Evolutionary conservation across 2,797 vertebrate genomes (phyloP).

Genomic region (Eleutherodactylus coqui): DNA sequence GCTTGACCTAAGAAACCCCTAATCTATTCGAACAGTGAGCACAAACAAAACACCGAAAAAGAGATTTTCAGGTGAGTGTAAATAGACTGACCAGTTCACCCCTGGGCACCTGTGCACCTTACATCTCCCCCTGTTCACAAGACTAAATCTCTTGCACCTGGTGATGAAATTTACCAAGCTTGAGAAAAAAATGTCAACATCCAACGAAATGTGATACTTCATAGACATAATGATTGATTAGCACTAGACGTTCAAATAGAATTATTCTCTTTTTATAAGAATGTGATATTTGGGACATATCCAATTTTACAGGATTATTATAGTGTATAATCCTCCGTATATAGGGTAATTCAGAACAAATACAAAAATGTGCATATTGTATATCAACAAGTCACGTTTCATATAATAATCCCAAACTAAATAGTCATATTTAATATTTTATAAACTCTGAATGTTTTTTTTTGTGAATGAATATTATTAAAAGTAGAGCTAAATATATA

Average conservation of each 20-base stretch:
- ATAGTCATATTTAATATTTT: background rate
- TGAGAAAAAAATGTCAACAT: background rate
- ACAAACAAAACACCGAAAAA: slow-evolving; percentile 15
- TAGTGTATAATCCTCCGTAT: background rate
- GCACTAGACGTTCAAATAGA: background rate
- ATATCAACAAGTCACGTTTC: background rate
- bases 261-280: background rate
- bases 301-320: background rate
- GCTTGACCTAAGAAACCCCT: background rate
- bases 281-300: background rate
- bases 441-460: too few relatives aligned
- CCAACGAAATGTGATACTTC: background rate
- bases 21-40: slow-evolving; percentile 11
- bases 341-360: background rate
- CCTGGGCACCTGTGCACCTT: background rate
- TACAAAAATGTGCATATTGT: background rate
- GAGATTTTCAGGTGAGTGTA: slow-evolving; percentile 8
- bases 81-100: background rate
- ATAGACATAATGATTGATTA: background rate
- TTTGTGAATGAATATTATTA: too few relatives aligned
- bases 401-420: background rate
- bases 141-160: background rate
- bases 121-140: background rate
- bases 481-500: too few relatives aligned
- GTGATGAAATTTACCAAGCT: background rate